phyloP scores from a whole-genome alignment of 2,113 vertebrate genomes.

The Cacatua alba region DNA sequence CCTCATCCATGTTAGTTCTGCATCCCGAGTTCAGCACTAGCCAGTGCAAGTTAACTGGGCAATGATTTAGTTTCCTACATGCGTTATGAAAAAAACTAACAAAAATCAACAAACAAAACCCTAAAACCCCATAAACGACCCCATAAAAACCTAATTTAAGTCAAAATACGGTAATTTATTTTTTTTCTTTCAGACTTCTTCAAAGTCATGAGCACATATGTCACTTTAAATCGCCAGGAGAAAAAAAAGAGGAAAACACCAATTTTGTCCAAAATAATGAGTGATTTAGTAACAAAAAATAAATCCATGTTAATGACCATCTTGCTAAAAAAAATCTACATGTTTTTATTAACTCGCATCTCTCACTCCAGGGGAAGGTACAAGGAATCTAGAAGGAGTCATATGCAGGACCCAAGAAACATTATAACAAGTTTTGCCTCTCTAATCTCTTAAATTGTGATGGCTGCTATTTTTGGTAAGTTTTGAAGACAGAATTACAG shows the following conservation, averaged over 20 bases:
- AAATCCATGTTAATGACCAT: neutral
- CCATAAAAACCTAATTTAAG: neutral
- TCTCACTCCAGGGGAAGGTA: neutral
- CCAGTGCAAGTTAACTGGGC: neutral
- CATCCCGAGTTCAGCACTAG: too few species aligned
- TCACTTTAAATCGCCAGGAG: neutral
- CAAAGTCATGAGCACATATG: neutral
- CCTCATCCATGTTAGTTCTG: neutral
- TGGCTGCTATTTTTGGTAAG: neutral
- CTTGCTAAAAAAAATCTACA: neutral
- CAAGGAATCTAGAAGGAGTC: neutral
- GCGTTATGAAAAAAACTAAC: neutral
- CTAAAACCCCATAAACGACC: fast-evolving
- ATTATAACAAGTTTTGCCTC: neutral
- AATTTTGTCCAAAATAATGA: neutral
- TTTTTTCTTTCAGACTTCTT: neutral
- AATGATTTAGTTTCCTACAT: neutral
- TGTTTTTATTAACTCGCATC: neutral
- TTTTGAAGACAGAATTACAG: neutral
- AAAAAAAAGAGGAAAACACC: neutral
- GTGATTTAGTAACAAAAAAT: fast-evolving
- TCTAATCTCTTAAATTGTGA: neutral
- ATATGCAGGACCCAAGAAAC: neutral
- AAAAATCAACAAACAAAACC: fast-evolving
- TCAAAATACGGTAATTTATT: neutral